These are phyloP conservation scores for Gambelia wislizenii DNA, from an alignment of 2,797 vertebrate genomes.

Conservation along the genomic window DNA sequence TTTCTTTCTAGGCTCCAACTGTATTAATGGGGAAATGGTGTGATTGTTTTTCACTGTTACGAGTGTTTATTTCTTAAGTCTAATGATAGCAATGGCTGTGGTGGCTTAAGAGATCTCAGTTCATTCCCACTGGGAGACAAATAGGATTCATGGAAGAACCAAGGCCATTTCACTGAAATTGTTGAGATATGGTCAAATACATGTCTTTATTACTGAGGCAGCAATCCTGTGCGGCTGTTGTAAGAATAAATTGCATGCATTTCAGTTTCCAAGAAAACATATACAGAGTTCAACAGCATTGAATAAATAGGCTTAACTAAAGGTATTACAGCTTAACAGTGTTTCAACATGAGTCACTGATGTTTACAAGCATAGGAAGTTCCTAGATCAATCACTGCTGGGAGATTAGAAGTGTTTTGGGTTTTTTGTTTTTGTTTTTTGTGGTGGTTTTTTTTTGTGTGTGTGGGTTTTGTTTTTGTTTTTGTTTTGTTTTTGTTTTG, in stretches of 20 bases:
- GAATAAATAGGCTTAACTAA: not conserved
- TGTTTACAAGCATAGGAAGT: not conserved
- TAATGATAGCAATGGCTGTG: no score
- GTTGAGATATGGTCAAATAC: not conserved
- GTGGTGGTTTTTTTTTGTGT: no score
- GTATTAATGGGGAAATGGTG: no score
- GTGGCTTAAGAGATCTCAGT: no score
- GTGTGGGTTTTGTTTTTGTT: no score
- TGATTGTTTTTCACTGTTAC: no score
- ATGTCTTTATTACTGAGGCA: not conserved
- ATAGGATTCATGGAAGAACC: not conserved
- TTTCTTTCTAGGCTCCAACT: no score
- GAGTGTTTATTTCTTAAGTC: no score
- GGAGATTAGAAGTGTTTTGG: not conserved
- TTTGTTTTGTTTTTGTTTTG: not conserved
- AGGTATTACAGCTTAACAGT: not conserved
- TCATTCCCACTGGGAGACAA: not conserved
- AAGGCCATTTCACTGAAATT: not conserved
- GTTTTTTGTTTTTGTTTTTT: not conserved
- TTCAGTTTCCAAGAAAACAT: not conserved
- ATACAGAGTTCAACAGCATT: no score
- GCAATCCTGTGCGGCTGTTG: not conserved
- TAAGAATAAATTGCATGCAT: no score
- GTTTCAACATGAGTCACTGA: not conserved
- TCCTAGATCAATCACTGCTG: not conserved